Base-by-base conservation (phyloP, 2,888 invertebrate species). In the Melanargia galathea region DNA sequence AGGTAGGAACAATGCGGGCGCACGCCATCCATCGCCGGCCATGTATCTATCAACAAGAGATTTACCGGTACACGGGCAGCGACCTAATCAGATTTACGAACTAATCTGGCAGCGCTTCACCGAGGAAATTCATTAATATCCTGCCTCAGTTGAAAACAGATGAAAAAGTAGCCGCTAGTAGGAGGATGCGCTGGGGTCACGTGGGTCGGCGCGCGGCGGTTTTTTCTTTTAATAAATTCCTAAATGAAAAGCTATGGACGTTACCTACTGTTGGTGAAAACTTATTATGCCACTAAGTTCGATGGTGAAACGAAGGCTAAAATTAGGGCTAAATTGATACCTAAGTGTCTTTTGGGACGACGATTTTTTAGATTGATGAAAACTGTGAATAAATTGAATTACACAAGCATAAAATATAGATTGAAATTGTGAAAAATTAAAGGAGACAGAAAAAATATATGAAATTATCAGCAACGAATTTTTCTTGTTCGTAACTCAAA, bases 101-200 rank as follows among this genome's bases (percentile, higher is more conserved):
- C 93, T 93, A 93, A 94, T 93, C 92, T 92, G 92, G 86, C 85
- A 87, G 88, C 90, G 92, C 91, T 92, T 89, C 91, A 92, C 86
- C 87, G 92, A 93, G 93, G 93, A 94, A 94, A 93, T 93, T 93
- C 93, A 93, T 92, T 93, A 93, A 93, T 94, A 93, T 93, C 93
- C 94, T 93, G 93, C 77, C 76, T 76, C 75, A 76, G 74, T 73
- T 71, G 69, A 70, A 75, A 75, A 75, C 75, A 71, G 78, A 82
- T 78, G 80, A 83, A 87, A 87, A 86, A 86, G 75, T 78, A 72
- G 68, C 72, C 70, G 68, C 61, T n/a, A n/a, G 60, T 63, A n/a
- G 63, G 61, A 58, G 68, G 56, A 56, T 59, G 55, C 49, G 57
- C 59, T 65, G 62, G 67, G 67, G 69, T 67, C 63, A 61, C 66